A percentile compares a stretch with the other conserved stretches of the same genome.
Evolutionary conservation across 2,113 vertebrate species (phyloP).

Genomic region (Notarius quadriscutis): DNA sequence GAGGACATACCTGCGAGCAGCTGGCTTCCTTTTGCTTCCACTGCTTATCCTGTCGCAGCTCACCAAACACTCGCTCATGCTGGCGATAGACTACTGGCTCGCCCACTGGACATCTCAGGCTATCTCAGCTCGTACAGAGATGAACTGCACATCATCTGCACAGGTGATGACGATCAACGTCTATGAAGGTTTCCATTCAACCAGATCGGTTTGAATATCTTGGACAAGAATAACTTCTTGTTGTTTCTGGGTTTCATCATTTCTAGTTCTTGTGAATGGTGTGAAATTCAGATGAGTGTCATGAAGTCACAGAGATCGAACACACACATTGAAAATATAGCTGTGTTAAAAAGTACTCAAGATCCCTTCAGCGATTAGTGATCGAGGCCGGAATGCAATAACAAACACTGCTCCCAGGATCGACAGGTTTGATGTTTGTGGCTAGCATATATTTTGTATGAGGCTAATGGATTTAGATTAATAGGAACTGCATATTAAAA

Average conservation of each 20-base stretch:
- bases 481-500: neutral
- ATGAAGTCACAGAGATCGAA: neutral
- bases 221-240: neutral
- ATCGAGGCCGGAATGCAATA: neutral
- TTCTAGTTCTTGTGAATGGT: neutral
- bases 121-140: conserved; percentile 64
- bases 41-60: conserved; percentile 91
- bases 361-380: neutral
- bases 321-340: neutral
- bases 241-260: neutral
- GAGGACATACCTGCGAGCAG: conserved; percentile 86
- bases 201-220: neutral
- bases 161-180: conserved; percentile 66
- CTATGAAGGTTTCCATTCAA: neutral
- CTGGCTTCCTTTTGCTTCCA: conserved; percentile 82
- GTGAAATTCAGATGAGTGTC: neutral
- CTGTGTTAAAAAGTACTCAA: neutral
- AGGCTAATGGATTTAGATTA: neutral
- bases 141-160: conserved; percentile 75
- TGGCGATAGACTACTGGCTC: conserved; percentile 95
- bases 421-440: neutral
- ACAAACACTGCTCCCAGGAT: neutral
- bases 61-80: conserved; percentile 92
- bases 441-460: neutral
- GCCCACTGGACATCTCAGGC: conserved; percentile 86